A percentile compares a stretch with the other conserved stretches of the same genome.
Evolutionary conservation across 92 coral and sea anemone species (phyloP).

Genomic region (Actinernus sp.): DNA sequence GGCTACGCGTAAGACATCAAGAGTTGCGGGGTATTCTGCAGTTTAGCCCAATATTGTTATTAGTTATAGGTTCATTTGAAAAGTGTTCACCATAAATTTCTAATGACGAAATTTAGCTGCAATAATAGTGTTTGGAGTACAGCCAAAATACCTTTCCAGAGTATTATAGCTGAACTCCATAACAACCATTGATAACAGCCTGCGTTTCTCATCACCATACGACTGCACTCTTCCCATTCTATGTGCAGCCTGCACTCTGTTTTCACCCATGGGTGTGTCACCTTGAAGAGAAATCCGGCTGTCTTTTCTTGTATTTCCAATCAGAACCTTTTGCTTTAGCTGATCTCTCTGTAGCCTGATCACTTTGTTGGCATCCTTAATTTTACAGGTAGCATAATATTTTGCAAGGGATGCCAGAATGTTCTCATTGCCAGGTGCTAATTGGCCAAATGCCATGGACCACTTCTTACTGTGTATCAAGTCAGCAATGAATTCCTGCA

Average conservation of each 20-base stretch:
- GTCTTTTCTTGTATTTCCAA: conserved; percentile 1
- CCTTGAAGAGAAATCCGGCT: not conserved
- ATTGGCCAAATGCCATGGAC: too few relatives aligned
- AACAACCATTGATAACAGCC: conserved; percentile 1
- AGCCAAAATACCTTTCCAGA: not conserved
- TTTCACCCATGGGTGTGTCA: not conserved
- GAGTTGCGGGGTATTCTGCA: too few relatives aligned
- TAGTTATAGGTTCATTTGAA: too few relatives aligned
- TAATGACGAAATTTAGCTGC: conserved; percentile 9
- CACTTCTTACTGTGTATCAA: too few relatives aligned
- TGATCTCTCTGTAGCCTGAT: not conserved
- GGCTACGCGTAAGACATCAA: too few relatives aligned
- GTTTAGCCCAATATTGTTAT: too few relatives aligned
- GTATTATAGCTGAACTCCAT: not conserved
- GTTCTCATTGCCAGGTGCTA: conserved; percentile 3
- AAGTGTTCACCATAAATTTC: too few relatives aligned
- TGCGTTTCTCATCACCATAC: conserved; percentile 8
- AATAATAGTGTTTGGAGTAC: not conserved
- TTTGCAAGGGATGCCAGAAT: conserved; percentile 3
- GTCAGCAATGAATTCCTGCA: too few relatives aligned
- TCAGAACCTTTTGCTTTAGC: not conserved
- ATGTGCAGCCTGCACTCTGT: not conserved
- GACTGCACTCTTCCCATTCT: not conserved
- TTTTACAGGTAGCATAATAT: not conserved
- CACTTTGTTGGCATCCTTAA: not conserved